A percentile compares a stretch with the other conserved stretches of the same genome.
phyloP scores from a whole-genome alignment of 2,888 invertebrate species.

The Leistus spinibarbis region DNA sequence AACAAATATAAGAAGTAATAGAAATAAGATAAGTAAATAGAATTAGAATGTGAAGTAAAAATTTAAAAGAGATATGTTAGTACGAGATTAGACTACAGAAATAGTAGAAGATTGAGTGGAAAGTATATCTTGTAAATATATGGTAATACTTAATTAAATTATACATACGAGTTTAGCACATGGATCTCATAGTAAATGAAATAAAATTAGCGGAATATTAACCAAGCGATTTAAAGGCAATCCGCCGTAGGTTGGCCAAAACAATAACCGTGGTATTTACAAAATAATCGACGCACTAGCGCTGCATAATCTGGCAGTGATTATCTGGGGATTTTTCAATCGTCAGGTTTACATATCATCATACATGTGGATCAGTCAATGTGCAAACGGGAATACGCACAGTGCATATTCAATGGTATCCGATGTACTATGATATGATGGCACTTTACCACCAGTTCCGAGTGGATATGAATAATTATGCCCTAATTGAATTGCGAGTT shows the following conservation, averaged over 20 bases:
- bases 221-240: neutral
- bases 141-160: no score
- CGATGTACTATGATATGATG: neutral
- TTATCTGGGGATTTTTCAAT: neutral
- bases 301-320: neutral
- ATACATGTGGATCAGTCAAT: neutral
- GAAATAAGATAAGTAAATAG: no score
- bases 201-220: neutral
- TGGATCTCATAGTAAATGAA: no score
- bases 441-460: conserved; percentile 16
- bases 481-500: conserved; percentile 32
- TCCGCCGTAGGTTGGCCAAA: neutral
- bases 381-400: neutral
- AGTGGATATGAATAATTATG: conserved; percentile 37
- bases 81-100: no score
- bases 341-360: neutral
- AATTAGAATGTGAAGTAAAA: no score
- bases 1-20: no score
- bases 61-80: no score
- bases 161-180: no score
- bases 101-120: no score
- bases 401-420: neutral
- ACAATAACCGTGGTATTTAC: neutral
- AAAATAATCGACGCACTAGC: neutral
- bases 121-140: no score